phyloP scores from a whole-genome alignment of 2,888 invertebrate species.

The Tachina lurida region DNA sequence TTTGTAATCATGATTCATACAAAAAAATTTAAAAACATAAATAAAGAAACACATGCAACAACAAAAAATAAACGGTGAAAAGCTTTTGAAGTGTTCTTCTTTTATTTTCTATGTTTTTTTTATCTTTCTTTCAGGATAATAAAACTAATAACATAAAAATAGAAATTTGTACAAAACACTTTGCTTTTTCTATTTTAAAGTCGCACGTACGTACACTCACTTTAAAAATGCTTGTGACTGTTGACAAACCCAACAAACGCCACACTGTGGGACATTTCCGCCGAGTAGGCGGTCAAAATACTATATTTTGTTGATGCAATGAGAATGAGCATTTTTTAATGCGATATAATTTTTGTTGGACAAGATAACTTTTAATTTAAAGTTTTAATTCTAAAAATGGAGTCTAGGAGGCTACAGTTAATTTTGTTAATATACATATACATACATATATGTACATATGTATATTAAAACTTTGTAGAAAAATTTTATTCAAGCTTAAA shows the following conservation, averaged over 20 bases:
- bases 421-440: no score
- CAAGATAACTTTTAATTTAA: no score
- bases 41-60: slow-evolving; percentile 29
- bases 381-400: no score
- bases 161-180: slow-evolving; percentile 21
- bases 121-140: slow-evolving; percentile 42
- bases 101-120: neutral
- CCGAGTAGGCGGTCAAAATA: no score
- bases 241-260: slow-evolving; percentile 3
- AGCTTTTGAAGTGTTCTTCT: slow-evolving; percentile 50
- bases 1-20: slow-evolving; percentile 52
- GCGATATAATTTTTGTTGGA: no score
- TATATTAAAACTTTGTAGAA: no score
- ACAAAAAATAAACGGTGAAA: slow-evolving; percentile 43
- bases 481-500: no score
- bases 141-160: slow-evolving; percentile 21
- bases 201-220: neutral
- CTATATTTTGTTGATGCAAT: no score
- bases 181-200: neutral
- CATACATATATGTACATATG: no score
- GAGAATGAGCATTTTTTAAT: no score
- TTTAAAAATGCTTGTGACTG: neutral
- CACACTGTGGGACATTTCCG: no score
- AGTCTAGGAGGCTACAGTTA: no score
- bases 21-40: slow-evolving; percentile 40